A percentile compares a stretch with the other conserved stretches of the same genome.
Conservation (phyloP, 1,140 invertebrate genomes). For the Bombus polaris region DNA sequence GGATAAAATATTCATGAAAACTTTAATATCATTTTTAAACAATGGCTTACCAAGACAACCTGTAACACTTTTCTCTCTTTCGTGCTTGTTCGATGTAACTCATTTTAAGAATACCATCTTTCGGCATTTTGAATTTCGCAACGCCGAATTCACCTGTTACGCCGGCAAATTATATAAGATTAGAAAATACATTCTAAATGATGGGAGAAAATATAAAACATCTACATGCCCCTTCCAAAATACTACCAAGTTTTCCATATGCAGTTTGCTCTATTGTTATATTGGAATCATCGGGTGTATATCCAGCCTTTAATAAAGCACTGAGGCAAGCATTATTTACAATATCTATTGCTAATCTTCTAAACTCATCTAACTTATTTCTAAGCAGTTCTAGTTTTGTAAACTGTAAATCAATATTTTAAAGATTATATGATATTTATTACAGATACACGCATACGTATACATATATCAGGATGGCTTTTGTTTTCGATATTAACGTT, state of each 20-base stretch:
- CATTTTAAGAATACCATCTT: conserved; percentile 84
- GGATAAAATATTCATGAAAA: conserved; percentile 45
- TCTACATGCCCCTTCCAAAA: background rate
- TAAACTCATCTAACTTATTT: conserved; percentile 84
- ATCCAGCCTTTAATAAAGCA: conserved; percentile 89
- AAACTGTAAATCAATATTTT: conserved; percentile 11
- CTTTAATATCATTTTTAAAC: background rate
- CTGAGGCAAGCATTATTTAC: conserved; percentile 87
- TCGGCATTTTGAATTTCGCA: conserved; percentile 74
- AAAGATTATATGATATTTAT: too few species aligned
- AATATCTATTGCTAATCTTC: conserved; percentile 85
- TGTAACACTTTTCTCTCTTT: conserved; percentile 89
- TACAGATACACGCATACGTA: background rate
- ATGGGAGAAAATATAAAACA: background rate
- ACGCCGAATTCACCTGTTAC: conserved; percentile 40
- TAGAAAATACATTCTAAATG: background rate
- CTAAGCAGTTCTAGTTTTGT: conserved; percentile 82
- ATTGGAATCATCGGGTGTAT: conserved; percentile 86
- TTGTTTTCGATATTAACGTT: too few species aligned
- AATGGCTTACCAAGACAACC: conserved; percentile 85
- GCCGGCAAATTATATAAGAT: background rate
- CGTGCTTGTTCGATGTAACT: conserved; percentile 92
- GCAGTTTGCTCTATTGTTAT: conserved; percentile 76
- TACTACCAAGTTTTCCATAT: conserved; percentile 72
- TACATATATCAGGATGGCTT: background rate